Evolutionary conservation across 2,113 vertebrate genomes (phyloP), one percentile per base, ranked within the genome.

Genomic region (Dasypus novemcinctus): DNA sequence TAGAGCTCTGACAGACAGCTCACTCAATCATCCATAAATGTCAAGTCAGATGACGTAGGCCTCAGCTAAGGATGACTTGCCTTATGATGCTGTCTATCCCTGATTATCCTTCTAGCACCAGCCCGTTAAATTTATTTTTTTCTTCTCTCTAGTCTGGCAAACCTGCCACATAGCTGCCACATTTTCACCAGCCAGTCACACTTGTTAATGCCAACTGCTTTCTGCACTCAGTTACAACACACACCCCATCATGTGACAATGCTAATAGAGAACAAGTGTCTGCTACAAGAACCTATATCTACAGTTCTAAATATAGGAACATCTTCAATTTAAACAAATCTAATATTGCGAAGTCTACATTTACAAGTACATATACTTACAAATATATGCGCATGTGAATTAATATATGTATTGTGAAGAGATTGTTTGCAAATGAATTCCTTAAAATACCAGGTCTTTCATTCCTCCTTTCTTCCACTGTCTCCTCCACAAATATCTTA

Each of bases 351-450:
- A 94, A 92, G 78, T 78, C 4, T 74, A 2, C 63, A 93, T 76
- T 88, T 94, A 31, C 49, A 87, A 93, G 57, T 46, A 38, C 13
- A 33, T 59, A 66, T 25, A 59, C 83, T 63, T 86, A 75, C 15
- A 41, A 15, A 31, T 20, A 14, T 13, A 17, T 49, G 29, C 57
- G 1, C 43, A 43, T 33, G 43, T 49, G 2, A 23, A 33, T 78
- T 13, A 57, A 57, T 38, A 20, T 52, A 27, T 52, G 38, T 9
- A 38, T 21, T 14, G 33, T 33, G 61, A 21, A 63, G 41, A 25
- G 46, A 95, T 36, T 43, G 18, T 88, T 91, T 86, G 49, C 61
- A 94, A 81, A 84, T 91, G 18, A 94, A 79, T 90, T 90, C 25
- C 72, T 83, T 94, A 90, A 72, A 88, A 87, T 85, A 49, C 5